Base-by-base conservation (phyloP, 2,888 invertebrate genomes). In the Exephanes ischioxanthus region DNA sequence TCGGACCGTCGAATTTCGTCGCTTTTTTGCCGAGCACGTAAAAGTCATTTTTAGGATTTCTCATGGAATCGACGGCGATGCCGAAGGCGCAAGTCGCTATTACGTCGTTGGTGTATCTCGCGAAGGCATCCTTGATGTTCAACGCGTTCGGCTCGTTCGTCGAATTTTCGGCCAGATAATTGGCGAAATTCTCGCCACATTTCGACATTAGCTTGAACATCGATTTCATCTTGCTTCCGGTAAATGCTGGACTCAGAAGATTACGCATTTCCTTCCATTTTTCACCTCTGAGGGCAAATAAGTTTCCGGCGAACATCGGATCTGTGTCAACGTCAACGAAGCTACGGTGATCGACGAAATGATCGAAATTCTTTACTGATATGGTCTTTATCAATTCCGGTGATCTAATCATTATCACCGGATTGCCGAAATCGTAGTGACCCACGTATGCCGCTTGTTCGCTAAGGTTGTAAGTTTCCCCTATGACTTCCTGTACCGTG, bases 241-340 rank as follows among this genome's bases (percentile, higher is more conserved):
- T 95, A 90, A 95, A 95, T 0, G 95, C 95, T 1, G 95, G 95
- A 63, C 95, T 95, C 22, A 95, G 88, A 0, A 95, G 94, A 0
- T 92, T 92, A 14, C 95, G 91, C 94, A 95, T 95, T n/a, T 94
- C 94, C 0, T 94, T 93, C 95, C 95, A 95, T 90, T 89, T 94
- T 0, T 95, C 93, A 33, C 94, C 95, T 1, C 82, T 85, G 9
- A 89, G 41, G 0, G 87, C 11, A 58, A 89, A 86, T 2, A 90
- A 78, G 61, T 85, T 88, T 7, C 88, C 88, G 0, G 84, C 87
- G 26, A 90, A 88, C n/a, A 89, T 78, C 0, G 86, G 83, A 51
- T 90, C 89, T 5, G 61, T 58, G 0, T 67, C 58, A 66, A 85
- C 83, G 55, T 85, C 81, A 0, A 86, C 70, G 68, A 81, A 73